Percentiles rank a stretch among this genome's conserved stretches.
Conservation (phyloP, 2,797 vertebrate species). For the Urophycis tenuis region DNA sequence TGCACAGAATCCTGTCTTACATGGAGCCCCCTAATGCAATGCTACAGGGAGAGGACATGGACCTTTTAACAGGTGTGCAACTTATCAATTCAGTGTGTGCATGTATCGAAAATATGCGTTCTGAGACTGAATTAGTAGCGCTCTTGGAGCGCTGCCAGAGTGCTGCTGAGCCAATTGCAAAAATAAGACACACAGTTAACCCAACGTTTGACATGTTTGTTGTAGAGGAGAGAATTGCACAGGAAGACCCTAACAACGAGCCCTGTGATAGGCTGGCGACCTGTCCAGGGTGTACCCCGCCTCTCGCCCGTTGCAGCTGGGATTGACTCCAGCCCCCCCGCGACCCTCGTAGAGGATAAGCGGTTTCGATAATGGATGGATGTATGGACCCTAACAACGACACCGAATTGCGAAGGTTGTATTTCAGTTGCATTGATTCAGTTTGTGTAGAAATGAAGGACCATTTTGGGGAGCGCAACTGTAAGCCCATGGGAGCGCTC, state of each 20-base stretch:
- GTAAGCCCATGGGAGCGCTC: slow-evolving; percentile 15
- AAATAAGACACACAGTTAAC: background rate
- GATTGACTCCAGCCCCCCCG: too few relatives aligned
- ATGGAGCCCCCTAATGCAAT: slow-evolving; percentile 18
- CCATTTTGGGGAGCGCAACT: slow-evolving; percentile 15
- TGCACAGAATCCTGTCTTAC: slow-evolving; percentile 12
- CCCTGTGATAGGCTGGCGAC: too few relatives aligned
- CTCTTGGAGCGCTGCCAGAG: background rate
- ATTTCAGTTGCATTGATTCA: slow-evolving; percentile 20
- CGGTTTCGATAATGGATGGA: too few relatives aligned
- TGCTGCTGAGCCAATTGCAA: background rate
- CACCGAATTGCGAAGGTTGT: slow-evolving; percentile 12
- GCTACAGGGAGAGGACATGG: slow-evolving; percentile 17
- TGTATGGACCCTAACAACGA: too few relatives aligned
- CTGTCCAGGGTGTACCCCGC: too few relatives aligned
- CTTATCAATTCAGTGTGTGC: too few relatives aligned
- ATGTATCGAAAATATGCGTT: background rate
- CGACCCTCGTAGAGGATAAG: too few relatives aligned
- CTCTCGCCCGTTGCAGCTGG: too few relatives aligned
- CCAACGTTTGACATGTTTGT: background rate
- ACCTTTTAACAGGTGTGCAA: too few relatives aligned
- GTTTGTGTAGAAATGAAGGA: slow-evolving; percentile 20
- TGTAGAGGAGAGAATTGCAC: slow-evolving; percentile 15
- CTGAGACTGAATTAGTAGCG: background rate
- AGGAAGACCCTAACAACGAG: background rate